A percentile compares a stretch with the other conserved stretches of the same genome.
phyloP scores from a whole-genome alignment of 1,140 invertebrate species.

The Callitettix versicolor region DNA sequence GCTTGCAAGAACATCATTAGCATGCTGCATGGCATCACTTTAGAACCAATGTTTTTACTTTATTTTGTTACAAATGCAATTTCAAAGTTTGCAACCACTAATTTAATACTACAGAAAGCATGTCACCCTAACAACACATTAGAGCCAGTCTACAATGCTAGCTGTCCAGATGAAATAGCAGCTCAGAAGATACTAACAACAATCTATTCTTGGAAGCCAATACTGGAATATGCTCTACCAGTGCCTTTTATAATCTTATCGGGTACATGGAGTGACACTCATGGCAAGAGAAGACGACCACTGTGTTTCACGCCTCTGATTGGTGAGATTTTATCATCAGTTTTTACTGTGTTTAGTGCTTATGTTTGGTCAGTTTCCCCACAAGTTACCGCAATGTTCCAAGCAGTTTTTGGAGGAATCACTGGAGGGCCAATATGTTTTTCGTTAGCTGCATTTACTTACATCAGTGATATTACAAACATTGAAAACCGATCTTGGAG shows the following conservation, averaged over 20 bases:
- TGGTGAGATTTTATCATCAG: conserved; percentile 14
- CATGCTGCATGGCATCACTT: neutral
- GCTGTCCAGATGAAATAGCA: conserved; percentile 16
- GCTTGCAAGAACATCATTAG: too few relatives aligned
- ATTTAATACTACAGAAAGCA: conserved; percentile 18
- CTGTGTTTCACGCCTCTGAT: conserved; percentile 34
- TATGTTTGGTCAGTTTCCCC: conserved; percentile 20
- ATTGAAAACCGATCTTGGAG: conserved; percentile 29
- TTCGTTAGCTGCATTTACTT: conserved; percentile 35
- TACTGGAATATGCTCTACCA: conserved; percentile 23
- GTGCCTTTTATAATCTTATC: conserved; percentile 26
- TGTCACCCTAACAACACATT: conserved; percentile 8
- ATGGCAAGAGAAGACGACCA: conserved; percentile 31
- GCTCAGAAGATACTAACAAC: conserved; percentile 21
- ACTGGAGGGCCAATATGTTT: conserved; percentile 33
- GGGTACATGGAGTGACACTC: conserved; percentile 26
- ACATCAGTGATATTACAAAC: conserved; percentile 32
- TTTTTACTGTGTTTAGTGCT: conserved; percentile 8
- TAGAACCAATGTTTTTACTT: conserved; percentile 19
- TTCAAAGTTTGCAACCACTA: conserved; percentile 6
- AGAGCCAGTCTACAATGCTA: neutral
- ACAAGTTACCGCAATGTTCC: conserved; percentile 27
- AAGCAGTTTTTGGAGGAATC: conserved; percentile 30
- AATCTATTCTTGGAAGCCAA: conserved; percentile 25
- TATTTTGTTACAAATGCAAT: conserved; percentile 18